Base-by-base conservation (phyloP, 1,140 invertebrate genomes). In the Diachasma alloeum region DNA sequence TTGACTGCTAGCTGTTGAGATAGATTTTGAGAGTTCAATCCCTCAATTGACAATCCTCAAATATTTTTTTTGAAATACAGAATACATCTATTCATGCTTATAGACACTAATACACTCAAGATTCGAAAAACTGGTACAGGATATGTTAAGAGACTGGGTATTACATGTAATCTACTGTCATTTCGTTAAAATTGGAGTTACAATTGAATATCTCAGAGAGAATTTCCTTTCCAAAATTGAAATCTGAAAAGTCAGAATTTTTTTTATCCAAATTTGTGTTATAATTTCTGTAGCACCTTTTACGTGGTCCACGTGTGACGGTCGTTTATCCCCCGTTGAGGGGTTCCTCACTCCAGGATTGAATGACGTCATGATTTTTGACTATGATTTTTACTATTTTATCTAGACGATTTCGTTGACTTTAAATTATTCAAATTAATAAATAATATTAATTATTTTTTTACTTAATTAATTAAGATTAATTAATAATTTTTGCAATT, bases 241-340 rank as follows among this genome's bases (percentile, higher is more conserved):
- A 53, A 53, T 53, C 17, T 17, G 15, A 53, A 19, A 24, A 24
- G 26, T 24, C 19, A 4, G 19, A 68, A 66, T 66, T 68, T 72
- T 19, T 71, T 24, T 24, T 56, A 13, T 31, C 13, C 13, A n/a
- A 56, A 56, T 56, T 72, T n/a, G 10, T 13, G 5, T 68, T 39
- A 36, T n/a, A 68, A 68, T 68, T 68, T 68, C 17, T 10, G 36
- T 72, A 72, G 70, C 70, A 72, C 70, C 70, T 72, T 72, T 31
- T 31, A 13, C 44, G 44, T 72, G 31, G 44, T 53, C 44, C 70
- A 72, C 46, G 9, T 53, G 17, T 56, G 44, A 72, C 44, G 17
- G 56, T 72, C 5, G 24, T n/a, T 70, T 70, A 44, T 15, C 66
- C 26, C 10, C 71, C 42, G 24, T 31, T 31, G 31, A 31, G 31